Evolutionary conservation across 2,888 invertebrate genomes (phyloP).

Genomic region (Odontothrips loti): DNA sequence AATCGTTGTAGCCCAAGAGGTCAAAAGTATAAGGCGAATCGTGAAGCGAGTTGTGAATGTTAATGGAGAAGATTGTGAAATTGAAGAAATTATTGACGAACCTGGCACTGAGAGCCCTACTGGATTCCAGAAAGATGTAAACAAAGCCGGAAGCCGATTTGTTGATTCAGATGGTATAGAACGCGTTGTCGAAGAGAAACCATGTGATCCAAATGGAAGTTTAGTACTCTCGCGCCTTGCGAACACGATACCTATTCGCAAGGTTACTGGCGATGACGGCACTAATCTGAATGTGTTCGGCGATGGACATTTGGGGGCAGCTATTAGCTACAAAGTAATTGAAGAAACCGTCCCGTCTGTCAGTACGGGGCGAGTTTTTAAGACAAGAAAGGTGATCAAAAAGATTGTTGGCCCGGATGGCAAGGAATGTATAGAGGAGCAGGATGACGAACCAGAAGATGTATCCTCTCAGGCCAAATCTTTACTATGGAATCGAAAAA

Average conservation of each 20-base stretch:
- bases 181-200: neutral
- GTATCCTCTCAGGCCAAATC: neutral
- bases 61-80: constrained; percentile 75
- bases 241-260: neutral
- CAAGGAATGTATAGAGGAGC: neutral
- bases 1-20: constrained; percentile 39
- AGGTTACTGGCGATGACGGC: constrained; percentile 13
- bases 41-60: constrained; percentile 70
- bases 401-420: neutral
- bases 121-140: neutral
- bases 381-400: neutral
- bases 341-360: constrained; percentile 1
- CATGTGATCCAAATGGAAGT: neutral
- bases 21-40: constrained; percentile 68
- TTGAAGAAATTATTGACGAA: constrained; percentile 77
- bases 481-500: neutral
- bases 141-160: neutral
- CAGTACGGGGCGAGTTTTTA: neutral
- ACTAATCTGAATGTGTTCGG: constrained; percentile 1
- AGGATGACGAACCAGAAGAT: neutral
- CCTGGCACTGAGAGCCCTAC: constrained; percentile 52
- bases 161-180: neutral
- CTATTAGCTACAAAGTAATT: neutral
- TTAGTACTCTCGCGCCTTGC: constrained; percentile 22
- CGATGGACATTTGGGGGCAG: neutral